Conservation (phyloP, 2,797 vertebrate genomes). For the Silurus lanzhouensis region DNA sequence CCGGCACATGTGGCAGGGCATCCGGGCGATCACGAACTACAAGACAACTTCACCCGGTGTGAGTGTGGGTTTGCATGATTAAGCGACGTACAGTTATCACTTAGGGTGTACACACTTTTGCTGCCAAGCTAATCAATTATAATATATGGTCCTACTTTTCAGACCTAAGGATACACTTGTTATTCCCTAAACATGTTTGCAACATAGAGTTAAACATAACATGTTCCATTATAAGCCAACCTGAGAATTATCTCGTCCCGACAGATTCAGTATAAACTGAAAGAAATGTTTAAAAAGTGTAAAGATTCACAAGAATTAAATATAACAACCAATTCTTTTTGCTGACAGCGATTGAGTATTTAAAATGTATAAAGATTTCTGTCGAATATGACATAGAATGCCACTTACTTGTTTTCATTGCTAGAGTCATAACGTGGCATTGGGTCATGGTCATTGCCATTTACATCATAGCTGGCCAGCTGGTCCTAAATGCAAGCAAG, state of each 20-base stretch:
- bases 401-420: conserved; percentile 83
- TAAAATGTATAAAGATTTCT: not conserved
- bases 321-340: not conserved
- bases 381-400: not conserved
- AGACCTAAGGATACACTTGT: not conserved
- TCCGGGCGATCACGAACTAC: too few species aligned
- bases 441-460: conserved; percentile 85
- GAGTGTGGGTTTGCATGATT: too few species aligned
- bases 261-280: not conserved
- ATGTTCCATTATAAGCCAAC: too few species aligned
- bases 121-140: too few species aligned
- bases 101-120: too few species aligned
- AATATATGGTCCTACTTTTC: not conserved
- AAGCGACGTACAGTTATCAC: too few species aligned
- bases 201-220: too few species aligned
- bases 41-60: too few species aligned
- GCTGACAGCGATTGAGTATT: not conserved
- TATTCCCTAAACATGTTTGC: too few species aligned
- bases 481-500: conserved; percentile 75
- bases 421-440: conserved; percentile 78
- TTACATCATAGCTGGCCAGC: conserved; percentile 88
- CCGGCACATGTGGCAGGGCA: too few species aligned
- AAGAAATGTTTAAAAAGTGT: too few species aligned
- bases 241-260: not conserved
- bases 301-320: not conserved